Conservation (phyloP, 2,797 vertebrate species). For the Aldrovandia affinis region DNA sequence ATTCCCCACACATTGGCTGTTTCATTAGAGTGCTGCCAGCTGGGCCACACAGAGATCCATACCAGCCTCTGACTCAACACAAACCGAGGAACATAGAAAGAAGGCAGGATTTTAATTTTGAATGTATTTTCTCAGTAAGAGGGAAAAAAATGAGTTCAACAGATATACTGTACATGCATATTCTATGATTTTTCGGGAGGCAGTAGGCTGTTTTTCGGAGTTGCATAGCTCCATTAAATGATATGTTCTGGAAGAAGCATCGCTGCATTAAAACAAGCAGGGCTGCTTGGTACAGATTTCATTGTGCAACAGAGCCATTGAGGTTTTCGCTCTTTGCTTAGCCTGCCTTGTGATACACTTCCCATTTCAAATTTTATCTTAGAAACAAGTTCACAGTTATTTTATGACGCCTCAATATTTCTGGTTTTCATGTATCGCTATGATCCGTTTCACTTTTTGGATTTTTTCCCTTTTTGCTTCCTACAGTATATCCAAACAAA, state of each 20-base stretch:
- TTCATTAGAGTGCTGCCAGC: constrained; percentile 58
- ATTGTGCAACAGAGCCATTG: constrained; percentile 18
- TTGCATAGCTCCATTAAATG: neutral
- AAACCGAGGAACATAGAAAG: neutral
- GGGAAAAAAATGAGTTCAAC: constrained; percentile 37
- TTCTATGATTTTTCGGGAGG: neutral
- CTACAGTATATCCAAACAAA: no score
- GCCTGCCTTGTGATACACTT: constrained; percentile 9
- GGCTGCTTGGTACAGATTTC: constrained; percentile 25
- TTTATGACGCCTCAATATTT: neutral
- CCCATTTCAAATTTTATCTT: constrained; percentile 7
- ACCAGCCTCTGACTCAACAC: neutral
- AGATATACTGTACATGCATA: neutral
- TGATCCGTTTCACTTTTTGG: neutral
- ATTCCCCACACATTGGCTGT: constrained; percentile 46
- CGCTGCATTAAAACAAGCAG: constrained; percentile 31
- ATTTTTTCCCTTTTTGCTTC: no score
- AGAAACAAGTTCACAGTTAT: constrained; percentile 1
- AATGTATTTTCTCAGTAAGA: neutral
- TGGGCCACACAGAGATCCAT: constrained; percentile 40
- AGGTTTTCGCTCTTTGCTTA: constrained; percentile 22
- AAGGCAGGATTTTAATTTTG: neutral
- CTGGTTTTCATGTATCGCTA: neutral
- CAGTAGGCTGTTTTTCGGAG: neutral
- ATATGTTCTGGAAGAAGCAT: constrained; percentile 16